Evolutionary conservation across 92 coral and sea anemone genomes (phyloP).

Genomic region (Anthopleura xanthogrammica): DNA sequence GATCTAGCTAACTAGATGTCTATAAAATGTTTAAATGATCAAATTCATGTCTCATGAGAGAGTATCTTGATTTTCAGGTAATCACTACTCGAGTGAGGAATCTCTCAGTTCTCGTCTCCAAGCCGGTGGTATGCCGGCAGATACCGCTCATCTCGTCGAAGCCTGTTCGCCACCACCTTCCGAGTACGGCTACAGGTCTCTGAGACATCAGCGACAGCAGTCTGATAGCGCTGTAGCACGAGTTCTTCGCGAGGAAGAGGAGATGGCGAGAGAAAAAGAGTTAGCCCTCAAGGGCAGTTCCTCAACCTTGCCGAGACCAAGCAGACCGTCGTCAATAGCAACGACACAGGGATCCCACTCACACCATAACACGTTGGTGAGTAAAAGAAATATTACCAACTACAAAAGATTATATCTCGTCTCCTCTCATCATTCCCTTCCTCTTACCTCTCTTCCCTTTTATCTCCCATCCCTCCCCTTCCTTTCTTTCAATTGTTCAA

Average conservation of each 20-base stretch:
- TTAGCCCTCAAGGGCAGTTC: slow-evolving; percentile 53
- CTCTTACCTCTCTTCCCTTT: neutral
- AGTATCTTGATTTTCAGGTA: slow-evolving; percentile 33
- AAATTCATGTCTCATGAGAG: too few relatives aligned
- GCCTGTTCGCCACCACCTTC: slow-evolving; percentile 83
- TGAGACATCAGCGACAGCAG: slow-evolving; percentile 70
- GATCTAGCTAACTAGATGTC: too few relatives aligned
- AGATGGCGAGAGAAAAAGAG: slow-evolving; percentile 53
- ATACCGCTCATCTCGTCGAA: slow-evolving; percentile 88
- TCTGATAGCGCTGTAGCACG: slow-evolving; percentile 76
- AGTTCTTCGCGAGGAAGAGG: slow-evolving; percentile 55
- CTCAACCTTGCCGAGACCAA: slow-evolving; percentile 70
- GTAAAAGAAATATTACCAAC: slow-evolving; percentile 1
- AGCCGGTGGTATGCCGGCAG: slow-evolving; percentile 92
- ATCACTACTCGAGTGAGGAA: slow-evolving; percentile 44
- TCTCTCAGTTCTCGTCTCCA: slow-evolving; percentile 81
- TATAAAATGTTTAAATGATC: too few relatives aligned
- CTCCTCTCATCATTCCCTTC: neutral
- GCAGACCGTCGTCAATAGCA: slow-evolving; percentile 75
- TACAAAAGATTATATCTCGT: neutral
- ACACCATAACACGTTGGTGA: slow-evolving; percentile 75
- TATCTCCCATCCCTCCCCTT: too few relatives aligned
- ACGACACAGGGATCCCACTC: slow-evolving; percentile 66
- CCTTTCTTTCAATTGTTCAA: too few relatives aligned
- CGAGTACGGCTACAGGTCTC: slow-evolving; percentile 37